A percentile compares a stretch with the other conserved stretches of the same genome.
Evolutionary conservation across 2,888 invertebrate genomes (phyloP).

Genomic region (Rhabditophanes sp.): DNA sequence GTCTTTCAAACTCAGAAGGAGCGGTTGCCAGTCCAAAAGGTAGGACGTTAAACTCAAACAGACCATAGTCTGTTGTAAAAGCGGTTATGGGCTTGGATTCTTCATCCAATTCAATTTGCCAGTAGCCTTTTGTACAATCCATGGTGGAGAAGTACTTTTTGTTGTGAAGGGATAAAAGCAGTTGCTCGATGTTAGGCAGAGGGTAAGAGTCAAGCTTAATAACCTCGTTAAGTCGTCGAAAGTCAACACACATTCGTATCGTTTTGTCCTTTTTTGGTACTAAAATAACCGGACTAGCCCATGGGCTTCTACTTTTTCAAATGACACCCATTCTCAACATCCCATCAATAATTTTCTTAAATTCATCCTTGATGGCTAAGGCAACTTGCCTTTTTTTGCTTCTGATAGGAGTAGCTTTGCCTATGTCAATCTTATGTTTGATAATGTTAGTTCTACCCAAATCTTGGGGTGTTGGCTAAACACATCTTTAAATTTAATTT

Average conservation of each 20-base stretch:
- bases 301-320: no score
- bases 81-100: constrained; percentile 18
- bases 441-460: no score
- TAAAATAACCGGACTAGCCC: constrained; percentile 42
- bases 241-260: constrained; percentile 21
- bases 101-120: constrained; percentile 17
- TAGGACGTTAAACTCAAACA: constrained; percentile 23
- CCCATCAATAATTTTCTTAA: no score
- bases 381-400: no score
- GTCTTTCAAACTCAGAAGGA: constrained; percentile 26
- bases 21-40: constrained; percentile 25
- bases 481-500: no score
- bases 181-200: constrained; percentile 14
- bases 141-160: constrained; percentile 13
- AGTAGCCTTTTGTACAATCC: constrained; percentile 20
- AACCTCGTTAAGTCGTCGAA: constrained; percentile 15
- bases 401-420: no score
- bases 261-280: constrained; percentile 40
- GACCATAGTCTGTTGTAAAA: constrained; percentile 14
- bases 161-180: constrained; percentile 10
- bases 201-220: constrained; percentile 16
- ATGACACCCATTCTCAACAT: no score
- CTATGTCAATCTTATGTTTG: no score
- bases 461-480: no score
- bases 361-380: no score